Evolutionary conservation across 2,888 invertebrate genomes (phyloP).

Genomic region (Drosophila kanekoi): DNA sequence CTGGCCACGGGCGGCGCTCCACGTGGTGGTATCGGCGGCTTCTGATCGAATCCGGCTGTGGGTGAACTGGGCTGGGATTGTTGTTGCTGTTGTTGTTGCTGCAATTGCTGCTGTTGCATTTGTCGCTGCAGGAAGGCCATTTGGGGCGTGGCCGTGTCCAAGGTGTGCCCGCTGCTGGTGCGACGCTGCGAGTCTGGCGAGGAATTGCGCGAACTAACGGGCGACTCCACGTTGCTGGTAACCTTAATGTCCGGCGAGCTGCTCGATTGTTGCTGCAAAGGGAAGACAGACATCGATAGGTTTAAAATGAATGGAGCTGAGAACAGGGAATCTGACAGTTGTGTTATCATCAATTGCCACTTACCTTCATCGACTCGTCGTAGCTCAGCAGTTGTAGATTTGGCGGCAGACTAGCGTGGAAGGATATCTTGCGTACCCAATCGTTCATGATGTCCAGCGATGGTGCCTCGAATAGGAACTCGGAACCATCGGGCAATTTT

Average conservation of each 20-base stretch:
- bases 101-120: slow-evolving; percentile 83
- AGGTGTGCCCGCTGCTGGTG: slow-evolving; percentile 79
- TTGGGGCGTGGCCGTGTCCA: slow-evolving; percentile 86
- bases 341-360: background rate
- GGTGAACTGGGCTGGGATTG: slow-evolving; percentile 76
- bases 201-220: slow-evolving; percentile 86
- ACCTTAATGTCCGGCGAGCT: slow-evolving; percentile 84
- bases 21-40: slow-evolving; percentile 87
- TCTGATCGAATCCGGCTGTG: slow-evolving; percentile 84
- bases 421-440: slow-evolving; percentile 96
- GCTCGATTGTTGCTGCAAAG: slow-evolving; percentile 84
- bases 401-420: slow-evolving; percentile 96
- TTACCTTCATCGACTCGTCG: slow-evolving; percentile 88
- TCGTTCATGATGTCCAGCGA: slow-evolving; percentile 92
- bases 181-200: slow-evolving; percentile 86
- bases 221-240: slow-evolving; percentile 85
- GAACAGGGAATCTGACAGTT: background rate
- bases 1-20: slow-evolving; percentile 87
- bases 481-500: slow-evolving; percentile 94
- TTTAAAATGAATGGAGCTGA: no score
- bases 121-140: slow-evolving; percentile 86
- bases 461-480: slow-evolving; percentile 94
- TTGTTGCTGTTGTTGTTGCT: slow-evolving; percentile 71
- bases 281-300: background rate
- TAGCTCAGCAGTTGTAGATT: slow-evolving; percentile 94